A percentile compares a stretch with the other conserved stretches of the same genome.
Conservation (phyloP, 2,797 vertebrate species). For the Podargus strigoides region DNA sequence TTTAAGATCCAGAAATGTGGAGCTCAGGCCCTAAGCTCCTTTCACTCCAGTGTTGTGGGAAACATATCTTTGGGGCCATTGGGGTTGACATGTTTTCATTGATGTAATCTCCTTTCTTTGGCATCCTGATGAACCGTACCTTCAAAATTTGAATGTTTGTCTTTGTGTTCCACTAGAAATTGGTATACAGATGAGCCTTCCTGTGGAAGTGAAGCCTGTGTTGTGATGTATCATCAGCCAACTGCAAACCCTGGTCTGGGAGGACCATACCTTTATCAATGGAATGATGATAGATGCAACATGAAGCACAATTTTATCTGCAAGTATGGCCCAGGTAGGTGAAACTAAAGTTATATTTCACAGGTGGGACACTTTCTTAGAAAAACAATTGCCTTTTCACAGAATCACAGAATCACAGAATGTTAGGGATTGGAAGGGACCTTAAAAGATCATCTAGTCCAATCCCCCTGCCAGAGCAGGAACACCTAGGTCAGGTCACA, state of each 20-base stretch:
- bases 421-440: too few species aligned
- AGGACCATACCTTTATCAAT: constrained; percentile 91
- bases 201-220: constrained; percentile 94
- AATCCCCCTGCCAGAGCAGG: too few species aligned
- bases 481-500: too few species aligned
- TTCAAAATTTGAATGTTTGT: background rate
- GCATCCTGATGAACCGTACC: background rate
- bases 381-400: background rate
- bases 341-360: background rate
- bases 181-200: constrained; percentile 97
- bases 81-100: background rate
- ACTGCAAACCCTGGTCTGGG: constrained; percentile 88
- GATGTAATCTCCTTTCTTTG: background rate
- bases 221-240: constrained; percentile 98
- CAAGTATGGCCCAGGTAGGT: constrained; percentile 88
- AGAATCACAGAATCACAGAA: too few species aligned
- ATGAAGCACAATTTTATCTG: constrained; percentile 99
- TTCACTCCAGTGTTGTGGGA: background rate
- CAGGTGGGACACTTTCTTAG: background rate
- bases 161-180: constrained; percentile 75
- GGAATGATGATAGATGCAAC: constrained; percentile 97
- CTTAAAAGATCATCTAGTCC: too few species aligned
- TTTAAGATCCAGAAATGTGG: background rate
- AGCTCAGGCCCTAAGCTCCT: background rate
- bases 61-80: background rate